Evolutionary conservation across 30 jellyfish, hydroid and myxozoan genomes (phyloP), one percentile per base, ranked within the genome.

Genomic region (Aurelia sp.): DNA sequence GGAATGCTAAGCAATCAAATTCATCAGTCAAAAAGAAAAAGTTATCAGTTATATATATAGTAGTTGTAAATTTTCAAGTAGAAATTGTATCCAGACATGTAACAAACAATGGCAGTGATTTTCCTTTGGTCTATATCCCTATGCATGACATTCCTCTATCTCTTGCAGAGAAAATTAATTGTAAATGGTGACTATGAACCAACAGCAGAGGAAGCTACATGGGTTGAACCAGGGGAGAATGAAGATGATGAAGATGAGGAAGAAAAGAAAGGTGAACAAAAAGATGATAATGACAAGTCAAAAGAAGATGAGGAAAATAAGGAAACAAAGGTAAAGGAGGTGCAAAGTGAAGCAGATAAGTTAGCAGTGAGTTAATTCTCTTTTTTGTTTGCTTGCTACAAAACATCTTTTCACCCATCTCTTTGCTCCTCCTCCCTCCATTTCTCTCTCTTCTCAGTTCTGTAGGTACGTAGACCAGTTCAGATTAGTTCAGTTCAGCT

Each of bases 171-270:
- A 76, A 82, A 79, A 31, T 74, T 81, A 3, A 85, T 92, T 40
- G 89, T 87, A 2, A 74, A 65, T 74, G 97, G 97, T 20, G 75
- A 50, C 3, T 78, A 92, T 64, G 97, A 92, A 83, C 98, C 98
- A 65, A 92, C 96, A 13, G 97, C 86, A 40, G 98, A 92, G 74
- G 98, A 92, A 65, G 86, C 91, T 7, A 87, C 60, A 22, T 92
- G 98, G 98, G 98, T 87, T 11, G 98, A 92, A 69, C 98, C 97
- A 40, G 96, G 93, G 11, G 90, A 58, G 76, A 90, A 79, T 10
- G 92, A 74, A 19, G 97, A 81, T 4, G 96, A 73, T 5, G 95
- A 87, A 16, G 96, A 85, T 27, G 88, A 76, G 20, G 88, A 76
- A 19, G 90, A 44, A 6, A 44, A 44, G 55, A 44, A 81, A 52